Conservation (phyloP, 1,140 invertebrate genomes). For the Drosophila miranda region DNA sequence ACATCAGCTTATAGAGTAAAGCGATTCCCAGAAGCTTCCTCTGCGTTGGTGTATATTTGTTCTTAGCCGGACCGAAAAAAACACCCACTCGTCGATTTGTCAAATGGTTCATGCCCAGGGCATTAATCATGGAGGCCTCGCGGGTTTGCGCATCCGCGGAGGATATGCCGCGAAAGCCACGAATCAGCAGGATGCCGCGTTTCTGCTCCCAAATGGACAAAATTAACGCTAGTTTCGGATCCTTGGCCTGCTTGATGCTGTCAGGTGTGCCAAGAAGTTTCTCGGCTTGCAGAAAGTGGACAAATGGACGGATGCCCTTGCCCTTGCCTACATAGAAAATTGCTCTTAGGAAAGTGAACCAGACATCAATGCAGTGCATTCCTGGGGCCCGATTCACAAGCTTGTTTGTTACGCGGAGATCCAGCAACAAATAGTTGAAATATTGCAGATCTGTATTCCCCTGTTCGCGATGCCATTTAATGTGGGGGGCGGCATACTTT, state of each 20-base stretch:
- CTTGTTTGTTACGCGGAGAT: slow-evolving; percentile 91
- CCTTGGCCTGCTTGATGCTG: slow-evolving; percentile 39
- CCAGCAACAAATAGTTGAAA: slow-evolving; percentile 96
- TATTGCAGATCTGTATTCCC: slow-evolving; percentile 88
- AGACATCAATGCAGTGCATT: slow-evolving; percentile 84
- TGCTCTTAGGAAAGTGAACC: slow-evolving; percentile 87
- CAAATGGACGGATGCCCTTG: slow-evolving; percentile 91
- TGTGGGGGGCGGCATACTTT: slow-evolving; percentile 30
- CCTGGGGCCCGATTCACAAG: slow-evolving; percentile 83
- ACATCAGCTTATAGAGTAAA: slow-evolving; percentile 87
- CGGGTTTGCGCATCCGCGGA: slow-evolving; percentile 95
- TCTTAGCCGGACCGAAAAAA: slow-evolving; percentile 88
- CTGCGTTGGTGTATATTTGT: slow-evolving; percentile 87
- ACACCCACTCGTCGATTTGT: slow-evolving; percentile 92
- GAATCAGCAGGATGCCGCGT: slow-evolving; percentile 92
- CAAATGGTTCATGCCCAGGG: slow-evolving; percentile 89
- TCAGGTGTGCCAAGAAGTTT: slow-evolving; percentile 61
- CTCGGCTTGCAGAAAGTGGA: slow-evolving; percentile 94
- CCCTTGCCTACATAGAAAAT: slow-evolving; percentile 93
- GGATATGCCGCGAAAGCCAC: slow-evolving; percentile 94
- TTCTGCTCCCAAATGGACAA: slow-evolving; percentile 92
- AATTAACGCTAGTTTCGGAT: slow-evolving; percentile 90
- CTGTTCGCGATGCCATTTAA: slow-evolving; percentile 31
- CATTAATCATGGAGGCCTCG: slow-evolving; percentile 96
- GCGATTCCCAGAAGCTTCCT: slow-evolving; percentile 89